Percentiles rank a stretch among this genome's conserved stretches.
These are phyloP conservation scores for Potamarius usumacintae DNA, from an alignment of 2,113 vertebrate species.

Conservation along the genomic window DNA sequence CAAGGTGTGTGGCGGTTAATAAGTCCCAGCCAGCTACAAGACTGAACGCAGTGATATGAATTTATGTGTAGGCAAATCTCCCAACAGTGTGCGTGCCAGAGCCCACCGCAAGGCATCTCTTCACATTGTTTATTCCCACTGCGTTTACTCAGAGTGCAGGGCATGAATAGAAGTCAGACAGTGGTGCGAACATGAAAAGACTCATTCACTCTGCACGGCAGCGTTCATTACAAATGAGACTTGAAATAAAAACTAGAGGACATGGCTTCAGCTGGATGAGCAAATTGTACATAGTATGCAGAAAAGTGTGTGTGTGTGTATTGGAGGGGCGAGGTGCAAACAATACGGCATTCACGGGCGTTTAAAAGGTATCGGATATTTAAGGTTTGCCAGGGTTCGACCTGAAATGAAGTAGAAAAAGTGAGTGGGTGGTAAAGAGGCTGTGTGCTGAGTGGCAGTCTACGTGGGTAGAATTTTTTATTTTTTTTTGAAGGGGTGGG, in stretches of 20 bases:
- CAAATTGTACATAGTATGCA: neutral
- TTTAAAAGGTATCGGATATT: neutral
- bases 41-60: conserved; percentile 6
- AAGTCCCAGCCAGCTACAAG: neutral
- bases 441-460: neutral
- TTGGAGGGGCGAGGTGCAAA: neutral
- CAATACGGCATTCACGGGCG: neutral
- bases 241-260: neutral
- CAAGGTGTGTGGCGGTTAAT: neutral
- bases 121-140: neutral
- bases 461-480: neutral
- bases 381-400: conserved; percentile 21
- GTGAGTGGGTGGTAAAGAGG: neutral
- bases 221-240: neutral
- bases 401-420: neutral
- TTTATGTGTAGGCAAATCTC: neutral
- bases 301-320: neutral
- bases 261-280: conserved; percentile 22
- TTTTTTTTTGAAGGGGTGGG: no score
- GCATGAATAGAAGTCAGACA: conserved; percentile 7
- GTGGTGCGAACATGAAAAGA: conserved; percentile 11
- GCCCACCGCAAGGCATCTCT: conserved; percentile 14
- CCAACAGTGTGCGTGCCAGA: conserved; percentile 3
- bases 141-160: conserved; percentile 9
- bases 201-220: conserved; percentile 12